A percentile compares a stretch with the other conserved stretches of the same genome.
phyloP scores from a whole-genome alignment of 1,140 invertebrate species.

The Ridgeia piscesae region DNA sequence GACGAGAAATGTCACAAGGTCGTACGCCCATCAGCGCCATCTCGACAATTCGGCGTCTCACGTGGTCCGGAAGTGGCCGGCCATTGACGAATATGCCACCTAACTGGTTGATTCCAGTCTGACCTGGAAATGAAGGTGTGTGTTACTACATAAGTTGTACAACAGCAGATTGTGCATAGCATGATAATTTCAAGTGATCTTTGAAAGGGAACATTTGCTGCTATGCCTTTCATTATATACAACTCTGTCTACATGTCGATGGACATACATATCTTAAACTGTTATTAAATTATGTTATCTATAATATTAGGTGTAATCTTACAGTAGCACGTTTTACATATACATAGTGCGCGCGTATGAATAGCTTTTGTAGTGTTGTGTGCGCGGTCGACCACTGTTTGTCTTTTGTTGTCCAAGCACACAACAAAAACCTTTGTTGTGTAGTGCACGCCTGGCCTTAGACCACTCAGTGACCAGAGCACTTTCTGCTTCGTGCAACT shows the following conservation, averaged over 20 bases:
- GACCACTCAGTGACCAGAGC: neutral
- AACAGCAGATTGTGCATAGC: neutral
- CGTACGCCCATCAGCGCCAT: slow-evolving; percentile 86
- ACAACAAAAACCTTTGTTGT: neutral
- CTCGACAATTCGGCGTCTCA: slow-evolving; percentile 85
- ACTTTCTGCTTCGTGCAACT: neutral
- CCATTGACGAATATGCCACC: slow-evolving; percentile 92
- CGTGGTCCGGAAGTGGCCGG: slow-evolving; percentile 78
- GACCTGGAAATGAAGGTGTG: slow-evolving; percentile 8
- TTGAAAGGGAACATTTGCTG: neutral
- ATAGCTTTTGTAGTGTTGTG: too few species aligned
- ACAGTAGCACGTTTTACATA: neutral
- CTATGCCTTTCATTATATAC: neutral
- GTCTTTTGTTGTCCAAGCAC: too few species aligned
- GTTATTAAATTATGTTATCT: neutral
- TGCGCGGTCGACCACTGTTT: too few species aligned
- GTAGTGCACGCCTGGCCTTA: neutral
- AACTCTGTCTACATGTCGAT: neutral
- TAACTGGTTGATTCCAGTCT: slow-evolving; percentile 85
- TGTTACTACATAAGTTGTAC: neutral
- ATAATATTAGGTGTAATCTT: neutral
- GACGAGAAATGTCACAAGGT: slow-evolving; percentile 91
- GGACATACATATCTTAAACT: neutral
- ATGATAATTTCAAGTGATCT: too few species aligned
- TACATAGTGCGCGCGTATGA: too few species aligned